Evolutionary conservation across 2,113 vertebrate genomes (phyloP), one percentile per base, ranked within the genome.

Genomic region (Microtus ochrogaster): DNA sequence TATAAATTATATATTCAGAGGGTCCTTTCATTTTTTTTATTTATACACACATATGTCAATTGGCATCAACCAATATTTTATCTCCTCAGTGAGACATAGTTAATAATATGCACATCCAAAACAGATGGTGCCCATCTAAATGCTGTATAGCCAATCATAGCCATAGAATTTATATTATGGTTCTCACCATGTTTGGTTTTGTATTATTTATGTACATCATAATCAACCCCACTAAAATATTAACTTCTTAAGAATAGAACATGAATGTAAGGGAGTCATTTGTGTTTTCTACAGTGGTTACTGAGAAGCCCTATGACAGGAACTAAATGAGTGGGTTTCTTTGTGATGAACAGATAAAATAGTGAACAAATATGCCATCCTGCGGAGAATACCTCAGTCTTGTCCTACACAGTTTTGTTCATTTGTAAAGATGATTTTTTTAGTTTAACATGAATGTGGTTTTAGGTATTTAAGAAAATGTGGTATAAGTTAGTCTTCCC

Each of bases 21-120:
- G 44, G 17, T 95, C 89, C 94, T 78, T 95, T 93, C 66, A 85
- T 79, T 94, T 58, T 55, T 97, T 94, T 97, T 94, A 95, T 96
- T 96, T 97, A 95, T 39, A 95, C 22, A 94, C 47, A 92, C 24
- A 87, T 33, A 77, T 92, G 65, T 94, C 49, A 95, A 61, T 89
- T 96, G 78, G 88, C 22, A 94, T 94, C 73, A 94, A 63, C 87
- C 83, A 95, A n/a, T 92, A 96, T 96, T 95, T 97, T 96, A 91
- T 95, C 91, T 97, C 22, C 52, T 91, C 36, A 92, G 2, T 90
- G 76, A 73, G 65, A 85, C 36, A 96, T 72, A 76, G 44, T 90
- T 94, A 96, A 21, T 96, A 88, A 94, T 92, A 94, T 78, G 87
- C 33, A 95, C 63, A 85, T 55, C 91, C 41, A 36, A 96, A 95